Evolutionary conservation across 2,113 vertebrate species (phyloP).

Genomic region (Stercorarius parasiticus): DNA sequence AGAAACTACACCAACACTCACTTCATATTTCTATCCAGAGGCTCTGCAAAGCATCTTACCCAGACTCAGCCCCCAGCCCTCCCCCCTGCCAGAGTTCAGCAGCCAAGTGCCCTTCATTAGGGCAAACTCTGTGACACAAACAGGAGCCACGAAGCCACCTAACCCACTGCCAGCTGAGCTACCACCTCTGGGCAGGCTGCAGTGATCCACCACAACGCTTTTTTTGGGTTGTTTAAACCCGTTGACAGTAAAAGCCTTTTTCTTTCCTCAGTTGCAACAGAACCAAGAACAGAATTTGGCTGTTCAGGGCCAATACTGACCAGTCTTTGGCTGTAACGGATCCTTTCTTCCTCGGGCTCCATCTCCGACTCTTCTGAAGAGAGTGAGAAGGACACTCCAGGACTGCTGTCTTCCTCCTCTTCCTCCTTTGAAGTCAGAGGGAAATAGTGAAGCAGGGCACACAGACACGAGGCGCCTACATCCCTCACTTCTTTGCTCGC

Average conservation of each 20-base stretch:
- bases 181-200: background rate
- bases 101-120: background rate
- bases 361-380: slow-evolving; percentile 77
- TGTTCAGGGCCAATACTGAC: slow-evolving; percentile 73
- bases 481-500: background rate
- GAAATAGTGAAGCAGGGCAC: slow-evolving; percentile 36
- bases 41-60: background rate
- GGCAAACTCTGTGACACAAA: background rate
- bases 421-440: slow-evolving; percentile 72
- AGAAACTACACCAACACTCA: background rate
- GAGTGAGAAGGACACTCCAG: slow-evolving; percentile 77
- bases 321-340: slow-evolving; percentile 96
- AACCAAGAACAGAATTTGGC: background rate
- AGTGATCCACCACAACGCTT: background rate
- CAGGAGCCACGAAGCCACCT: background rate
- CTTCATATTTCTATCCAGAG: background rate
- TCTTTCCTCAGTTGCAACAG: background rate
- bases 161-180: background rate
- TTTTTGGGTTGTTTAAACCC: background rate
- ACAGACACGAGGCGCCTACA: background rate
- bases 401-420: slow-evolving; percentile 76
- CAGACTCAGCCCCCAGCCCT: background rate
- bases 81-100: background rate
- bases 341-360: slow-evolving; percentile 87
- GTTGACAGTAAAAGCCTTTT: background rate